These are phyloP conservation scores for Peromyscus maniculatus DNA, from an alignment of 2,113 vertebrate genomes.

Conservation along the genomic window DNA sequence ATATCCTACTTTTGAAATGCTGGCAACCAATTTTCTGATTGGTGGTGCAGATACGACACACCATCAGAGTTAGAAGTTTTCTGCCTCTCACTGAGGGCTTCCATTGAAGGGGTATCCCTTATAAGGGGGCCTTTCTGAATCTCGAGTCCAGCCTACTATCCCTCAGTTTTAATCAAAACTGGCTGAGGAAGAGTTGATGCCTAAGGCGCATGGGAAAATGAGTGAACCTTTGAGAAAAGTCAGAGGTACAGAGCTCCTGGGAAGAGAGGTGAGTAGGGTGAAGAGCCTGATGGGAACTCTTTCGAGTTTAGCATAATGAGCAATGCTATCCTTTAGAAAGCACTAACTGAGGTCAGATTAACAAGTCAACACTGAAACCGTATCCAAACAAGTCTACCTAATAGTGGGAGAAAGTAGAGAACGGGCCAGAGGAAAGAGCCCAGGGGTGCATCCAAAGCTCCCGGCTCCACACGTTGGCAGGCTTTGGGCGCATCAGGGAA, in stretches of 20 bases:
- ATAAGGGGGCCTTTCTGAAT: background rate
- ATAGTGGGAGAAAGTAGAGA: conserved; percentile 83
- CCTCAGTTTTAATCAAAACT: background rate
- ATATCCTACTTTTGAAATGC: background rate
- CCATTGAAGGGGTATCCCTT: background rate
- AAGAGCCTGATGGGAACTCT: background rate
- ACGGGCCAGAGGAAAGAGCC: conserved; percentile 81
- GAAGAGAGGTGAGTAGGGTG: background rate
- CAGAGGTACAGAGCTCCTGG: background rate
- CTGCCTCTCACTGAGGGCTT: background rate
- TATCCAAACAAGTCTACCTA: conserved; percentile 84
- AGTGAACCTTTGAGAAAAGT: conserved; percentile 51
- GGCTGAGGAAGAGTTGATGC: background rate
- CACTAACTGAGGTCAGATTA: conserved; percentile 89
- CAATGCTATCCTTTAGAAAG: conserved; percentile 84
- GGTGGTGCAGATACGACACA: background rate
- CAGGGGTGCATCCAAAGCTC: conserved; percentile 84
- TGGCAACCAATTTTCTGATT: conserved; percentile 13
- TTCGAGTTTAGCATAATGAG: conserved; percentile 83
- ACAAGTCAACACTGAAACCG: conserved; percentile 89
- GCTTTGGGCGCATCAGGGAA: conserved; percentile 87
- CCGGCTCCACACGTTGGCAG: conserved; percentile 63
- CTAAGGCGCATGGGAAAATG: conserved; percentile 28
- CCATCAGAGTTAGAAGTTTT: background rate
- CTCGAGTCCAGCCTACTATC: background rate